These are phyloP conservation scores for Merops nubicus DNA, from an alignment of 2,113 vertebrate species.

Conservation along the genomic window DNA sequence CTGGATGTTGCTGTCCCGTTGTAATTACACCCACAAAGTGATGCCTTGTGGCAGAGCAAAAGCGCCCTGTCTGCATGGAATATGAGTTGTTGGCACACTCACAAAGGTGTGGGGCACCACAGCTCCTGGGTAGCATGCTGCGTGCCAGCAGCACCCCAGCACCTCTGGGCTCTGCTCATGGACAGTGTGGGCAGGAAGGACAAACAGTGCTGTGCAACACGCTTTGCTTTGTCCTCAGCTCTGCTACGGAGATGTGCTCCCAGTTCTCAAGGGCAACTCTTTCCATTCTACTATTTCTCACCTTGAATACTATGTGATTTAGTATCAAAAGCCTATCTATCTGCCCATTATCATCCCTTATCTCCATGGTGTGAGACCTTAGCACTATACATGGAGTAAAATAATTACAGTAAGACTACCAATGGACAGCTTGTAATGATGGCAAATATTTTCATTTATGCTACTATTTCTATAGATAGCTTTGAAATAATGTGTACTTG, in stretches of 20 bases:
- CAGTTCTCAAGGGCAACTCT: neutral
- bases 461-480: neutral
- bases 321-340: neutral
- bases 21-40: neutral
- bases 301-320: neutral
- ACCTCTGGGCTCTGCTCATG: neutral
- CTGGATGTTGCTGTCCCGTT: neutral
- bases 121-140: neutral
- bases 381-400: neutral
- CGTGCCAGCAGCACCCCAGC: neutral
- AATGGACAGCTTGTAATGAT: neutral
- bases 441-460: neutral
- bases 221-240: neutral
- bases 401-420: neutral
- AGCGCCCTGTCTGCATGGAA: neutral
- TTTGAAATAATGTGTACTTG: neutral
- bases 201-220: fast-evolving
- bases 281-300: neutral
- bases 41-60: too few relatives aligned
- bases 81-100: neutral
- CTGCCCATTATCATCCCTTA: neutral
- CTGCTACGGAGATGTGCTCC: neutral
- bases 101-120: neutral
- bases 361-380: neutral
- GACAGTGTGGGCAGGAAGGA: neutral